Evolutionary conservation across 2,797 vertebrate species (phyloP).

Genomic region (Muraenolepis orangiensis): DNA sequence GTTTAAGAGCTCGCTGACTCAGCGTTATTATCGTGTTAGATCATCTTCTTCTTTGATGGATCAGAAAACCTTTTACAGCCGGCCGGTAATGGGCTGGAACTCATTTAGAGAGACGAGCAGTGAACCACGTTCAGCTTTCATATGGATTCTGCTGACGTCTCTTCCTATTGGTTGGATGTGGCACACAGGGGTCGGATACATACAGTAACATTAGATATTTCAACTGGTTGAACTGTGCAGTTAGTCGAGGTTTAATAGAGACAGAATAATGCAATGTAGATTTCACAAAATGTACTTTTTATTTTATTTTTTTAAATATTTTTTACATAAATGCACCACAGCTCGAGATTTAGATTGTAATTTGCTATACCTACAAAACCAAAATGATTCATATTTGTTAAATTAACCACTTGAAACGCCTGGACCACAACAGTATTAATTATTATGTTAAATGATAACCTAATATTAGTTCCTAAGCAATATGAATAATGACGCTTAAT

Average conservation of each 20-base stretch:
- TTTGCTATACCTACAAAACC: too few relatives aligned
- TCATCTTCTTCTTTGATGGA: neutral
- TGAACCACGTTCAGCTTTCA: neutral
- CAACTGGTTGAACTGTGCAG: neutral
- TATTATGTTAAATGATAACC: too few relatives aligned
- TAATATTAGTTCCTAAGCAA: neutral
- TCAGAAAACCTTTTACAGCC: neutral
- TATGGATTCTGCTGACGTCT: neutral
- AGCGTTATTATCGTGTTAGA: neutral
- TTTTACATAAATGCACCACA: too few relatives aligned
- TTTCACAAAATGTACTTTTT: too few relatives aligned
- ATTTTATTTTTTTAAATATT: too few relatives aligned
- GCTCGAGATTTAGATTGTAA: too few relatives aligned
- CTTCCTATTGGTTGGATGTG: neutral
- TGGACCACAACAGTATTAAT: neutral
- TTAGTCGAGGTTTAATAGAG: too few relatives aligned
- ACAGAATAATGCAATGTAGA: too few relatives aligned
- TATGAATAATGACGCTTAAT: neutral
- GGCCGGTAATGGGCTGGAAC: neutral
- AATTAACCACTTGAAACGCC: too few relatives aligned
- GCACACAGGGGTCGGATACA: neutral
- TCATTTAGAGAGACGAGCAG: neutral
- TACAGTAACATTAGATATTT: neutral
- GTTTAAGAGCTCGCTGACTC: neutral
- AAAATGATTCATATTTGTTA: too few relatives aligned